phyloP scores from a whole-genome alignment of 2,888 invertebrate species.

The Pristionchus exspectatus region DNA sequence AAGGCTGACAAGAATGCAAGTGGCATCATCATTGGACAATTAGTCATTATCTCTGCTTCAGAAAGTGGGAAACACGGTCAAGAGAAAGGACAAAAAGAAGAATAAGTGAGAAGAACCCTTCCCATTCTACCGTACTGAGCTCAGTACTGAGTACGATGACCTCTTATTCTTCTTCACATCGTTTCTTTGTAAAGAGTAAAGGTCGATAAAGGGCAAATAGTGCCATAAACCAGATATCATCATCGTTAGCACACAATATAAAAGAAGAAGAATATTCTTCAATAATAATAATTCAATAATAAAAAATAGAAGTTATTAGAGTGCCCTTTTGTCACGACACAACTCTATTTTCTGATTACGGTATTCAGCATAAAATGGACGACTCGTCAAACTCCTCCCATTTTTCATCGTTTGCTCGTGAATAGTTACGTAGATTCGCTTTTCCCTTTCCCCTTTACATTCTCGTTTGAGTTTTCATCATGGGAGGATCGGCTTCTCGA shows the following conservation, averaged over 20 bases:
- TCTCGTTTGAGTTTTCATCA: neutral
- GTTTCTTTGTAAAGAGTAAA: neutral
- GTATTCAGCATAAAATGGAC: neutral
- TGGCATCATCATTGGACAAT: no score
- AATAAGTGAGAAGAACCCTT: no score
- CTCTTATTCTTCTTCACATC: neutral
- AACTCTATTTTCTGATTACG: neutral
- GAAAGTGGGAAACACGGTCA: no score
- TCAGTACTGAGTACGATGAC: neutral
- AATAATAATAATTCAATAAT: neutral
- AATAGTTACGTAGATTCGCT: neutral
- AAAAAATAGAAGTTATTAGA: neutral
- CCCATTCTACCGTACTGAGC: neutral
- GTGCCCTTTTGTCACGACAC: neutral
- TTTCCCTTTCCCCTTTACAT: neutral
- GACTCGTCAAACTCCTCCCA: neutral
- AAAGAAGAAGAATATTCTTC: neutral
- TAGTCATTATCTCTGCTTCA: no score
- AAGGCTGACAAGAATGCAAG: neutral
- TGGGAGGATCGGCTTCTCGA: slow-evolving; percentile 27
- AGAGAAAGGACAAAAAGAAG: no score
- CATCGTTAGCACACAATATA: neutral
- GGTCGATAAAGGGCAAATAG: neutral
- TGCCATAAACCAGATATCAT: neutral
- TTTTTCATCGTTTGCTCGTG: neutral